Percentiles rank a stretch among this genome's conserved stretches.
Conservation (phyloP, 2,888 invertebrate species). For the Siphonodentalium dalli region DNA sequence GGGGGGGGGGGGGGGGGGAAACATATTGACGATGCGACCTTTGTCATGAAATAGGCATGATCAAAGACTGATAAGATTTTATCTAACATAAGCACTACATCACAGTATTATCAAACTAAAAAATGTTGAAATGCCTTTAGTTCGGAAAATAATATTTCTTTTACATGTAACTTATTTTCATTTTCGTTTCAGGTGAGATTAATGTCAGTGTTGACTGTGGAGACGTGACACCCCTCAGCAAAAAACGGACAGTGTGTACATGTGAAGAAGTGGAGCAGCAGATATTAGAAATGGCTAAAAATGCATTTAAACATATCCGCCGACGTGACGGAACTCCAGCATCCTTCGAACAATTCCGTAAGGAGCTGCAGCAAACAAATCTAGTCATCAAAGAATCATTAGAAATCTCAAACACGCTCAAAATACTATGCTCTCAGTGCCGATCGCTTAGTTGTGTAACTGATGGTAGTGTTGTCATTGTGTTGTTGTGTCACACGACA, state of each 20-base stretch:
- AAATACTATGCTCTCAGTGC: constrained; percentile 41
- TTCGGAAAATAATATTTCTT: no score
- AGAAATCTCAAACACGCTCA: constrained; percentile 40
- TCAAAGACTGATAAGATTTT: no score
- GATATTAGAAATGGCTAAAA: constrained; percentile 38
- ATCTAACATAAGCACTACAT: no score
- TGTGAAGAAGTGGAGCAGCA: constrained; percentile 42
- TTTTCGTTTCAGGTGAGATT: constrained; percentile 34
- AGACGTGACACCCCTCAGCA: constrained; percentile 24
- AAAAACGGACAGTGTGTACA: constrained; percentile 28
- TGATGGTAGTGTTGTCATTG: constrained; percentile 36
- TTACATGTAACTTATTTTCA: no score
- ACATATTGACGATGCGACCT: no score
- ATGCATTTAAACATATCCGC: constrained; percentile 34
- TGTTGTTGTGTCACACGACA: constrained; percentile 26
- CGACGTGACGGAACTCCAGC: constrained; percentile 36
- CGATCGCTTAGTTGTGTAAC: constrained; percentile 31
- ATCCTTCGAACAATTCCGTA: constrained; percentile 42
- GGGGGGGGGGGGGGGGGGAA: no score
- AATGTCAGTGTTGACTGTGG: constrained; percentile 40
- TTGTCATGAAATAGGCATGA: no score
- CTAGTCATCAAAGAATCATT: constrained; percentile 36
- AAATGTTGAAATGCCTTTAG: no score
- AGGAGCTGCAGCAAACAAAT: constrained; percentile 40
- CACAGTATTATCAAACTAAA: no score